Base-by-base conservation (phyloP, 1,140 invertebrate genomes). In the Conus betulinus region DNA sequence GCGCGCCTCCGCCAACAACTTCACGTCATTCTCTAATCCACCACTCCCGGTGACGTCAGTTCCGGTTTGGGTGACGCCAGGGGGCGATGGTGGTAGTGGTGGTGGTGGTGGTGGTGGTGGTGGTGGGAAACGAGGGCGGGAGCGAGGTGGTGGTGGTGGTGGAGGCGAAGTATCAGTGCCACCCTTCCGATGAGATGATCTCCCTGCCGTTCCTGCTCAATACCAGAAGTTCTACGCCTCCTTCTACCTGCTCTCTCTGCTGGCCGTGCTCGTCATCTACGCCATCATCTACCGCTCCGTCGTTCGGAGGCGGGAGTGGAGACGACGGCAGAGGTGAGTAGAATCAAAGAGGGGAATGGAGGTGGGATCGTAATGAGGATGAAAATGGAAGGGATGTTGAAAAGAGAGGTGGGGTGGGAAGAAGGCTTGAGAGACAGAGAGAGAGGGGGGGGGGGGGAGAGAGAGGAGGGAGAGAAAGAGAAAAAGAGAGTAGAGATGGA, bases 211-310 rank as follows among this genome's bases (percentile, higher is more conserved):
- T 93, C 71, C 84, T 92, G 17, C 87, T 52, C 23, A 52, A 86
- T 94, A 92, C 74, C 92, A 93, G 63, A 93, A 93, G 53, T 88
- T 93, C 57, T 93, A 93, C 86, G 91, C 92, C 6, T 93, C 92
- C 0, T 88, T 94, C 13, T 94, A 93, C 85, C 85, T 94, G 4
- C 91, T 94, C 11, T 90, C 93, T 5, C 90, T 93, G 63, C 85
- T 93, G n/a, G 86, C 91, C 10, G 93, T 94, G 7, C 90, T 89
- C 52, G 90, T 93, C 71, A 89, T 94, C 52, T 94, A 94, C 86
- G 91, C 90, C n/a, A 85, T 94, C 4, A 93, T 94, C 79, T 93
- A 92, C 83, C 88, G 89, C 81, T 94, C 93, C 11, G 91, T 94
- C 17, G 88, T 92, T 25, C 51, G 88, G 67, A 67, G 93, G n/a